Base-by-base conservation (phyloP, 2,888 invertebrate genomes). In the Hypomecis atomaria region DNA sequence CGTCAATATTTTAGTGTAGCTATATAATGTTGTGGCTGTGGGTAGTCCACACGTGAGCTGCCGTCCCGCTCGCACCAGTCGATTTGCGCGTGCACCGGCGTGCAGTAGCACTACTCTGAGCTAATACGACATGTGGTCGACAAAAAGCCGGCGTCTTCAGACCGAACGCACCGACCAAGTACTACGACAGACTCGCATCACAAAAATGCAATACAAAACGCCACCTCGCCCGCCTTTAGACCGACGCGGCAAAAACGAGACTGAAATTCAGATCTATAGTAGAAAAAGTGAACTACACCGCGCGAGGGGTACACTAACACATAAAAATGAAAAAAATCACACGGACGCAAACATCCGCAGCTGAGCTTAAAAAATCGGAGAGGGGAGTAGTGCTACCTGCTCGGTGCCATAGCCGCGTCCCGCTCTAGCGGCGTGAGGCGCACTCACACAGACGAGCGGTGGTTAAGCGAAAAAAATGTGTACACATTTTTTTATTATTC, bases 221-320 rank as follows among this genome's bases (percentile, higher is more conserved):
- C 85, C 82, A 88, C 88, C 79, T 88, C 88, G 87, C 85, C 88
- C 92, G 91, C 90, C 92, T 92, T 88, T 88, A 92, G 90, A 90
- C 87, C 86, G 84, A 89, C 93, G 91, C 93, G 93, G 92, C 92
- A 93, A 93, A 93, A 93, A 92, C 92, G 87, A 92, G 91, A 93
- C 93, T 93, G 93, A 93, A 92, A 85, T 91, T 92, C 92, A 91
- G 92, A 92, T 93, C 93, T 92, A 93, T 93, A 93, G 93, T 93
- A 93, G 92, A 93, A 93, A 93, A 93, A 93, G 92, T 90, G 89
- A 92, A 92, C 92, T 91, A 92, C 92, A 90, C 90, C 88, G 88
- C 81, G 88, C 90, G 92, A 90, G 92, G 92, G 92, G 90, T 90
- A 92, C 92, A 92, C 92, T 87, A 90, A 91, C 91, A 92, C 92